These are phyloP conservation scores for Numenius phaeopus DNA, from an alignment of 2,797 vertebrate species.

Conservation along the genomic window DNA sequence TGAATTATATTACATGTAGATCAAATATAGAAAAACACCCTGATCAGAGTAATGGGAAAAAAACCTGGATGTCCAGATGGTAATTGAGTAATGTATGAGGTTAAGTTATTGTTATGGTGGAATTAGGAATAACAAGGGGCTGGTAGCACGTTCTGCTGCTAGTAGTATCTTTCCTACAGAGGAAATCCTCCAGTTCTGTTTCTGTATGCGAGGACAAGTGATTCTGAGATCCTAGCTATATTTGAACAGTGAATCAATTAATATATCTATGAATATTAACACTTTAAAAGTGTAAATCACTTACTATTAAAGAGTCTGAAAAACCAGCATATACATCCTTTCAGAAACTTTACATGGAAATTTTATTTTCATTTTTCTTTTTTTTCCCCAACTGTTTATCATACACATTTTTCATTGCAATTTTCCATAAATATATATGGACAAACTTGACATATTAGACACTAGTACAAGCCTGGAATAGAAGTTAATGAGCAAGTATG, in stretches of 20 bases:
- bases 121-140: not conserved
- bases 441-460: conserved; percentile 65
- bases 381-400: conserved; percentile 28
- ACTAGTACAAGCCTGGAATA: conserved; percentile 58
- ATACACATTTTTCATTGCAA: conserved; percentile 34
- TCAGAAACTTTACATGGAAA: conserved; percentile 64
- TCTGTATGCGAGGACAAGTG: not conserved
- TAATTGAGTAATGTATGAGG: not conserved
- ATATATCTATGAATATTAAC: not conserved
- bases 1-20: not conserved
- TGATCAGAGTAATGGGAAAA: not conserved
- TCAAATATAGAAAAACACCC: not conserved
- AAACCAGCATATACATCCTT: not conserved
- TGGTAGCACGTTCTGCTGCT: not conserved
- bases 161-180: not conserved
- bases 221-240: not conserved
- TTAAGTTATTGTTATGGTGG: not conserved
- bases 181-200: not conserved
- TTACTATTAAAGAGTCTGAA: not conserved
- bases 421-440: conserved; percentile 73
- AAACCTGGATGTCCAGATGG: not conserved
- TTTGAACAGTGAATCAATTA: not conserved
- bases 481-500: conserved; percentile 64
- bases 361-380: conserved; percentile 69
- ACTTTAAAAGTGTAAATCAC: not conserved